These are phyloP conservation scores for Chloroceryle aenea DNA, from an alignment of 2,113 vertebrate genomes.

Conservation along the genomic window DNA sequence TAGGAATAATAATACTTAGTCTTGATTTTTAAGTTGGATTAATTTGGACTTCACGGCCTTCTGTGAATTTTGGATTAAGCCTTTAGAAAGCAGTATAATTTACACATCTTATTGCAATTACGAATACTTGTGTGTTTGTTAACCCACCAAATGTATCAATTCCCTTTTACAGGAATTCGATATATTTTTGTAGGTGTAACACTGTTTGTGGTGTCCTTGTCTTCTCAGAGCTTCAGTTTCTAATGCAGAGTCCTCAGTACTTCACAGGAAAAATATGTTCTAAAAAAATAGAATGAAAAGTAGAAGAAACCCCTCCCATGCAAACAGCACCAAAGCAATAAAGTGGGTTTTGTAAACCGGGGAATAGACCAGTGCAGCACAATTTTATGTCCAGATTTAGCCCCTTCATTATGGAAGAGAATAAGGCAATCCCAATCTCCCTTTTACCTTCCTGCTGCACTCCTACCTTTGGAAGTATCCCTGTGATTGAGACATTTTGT, in stretches of 20 bases:
- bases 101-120: background rate
- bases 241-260: background rate
- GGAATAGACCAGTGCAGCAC: background rate
- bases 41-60: background rate
- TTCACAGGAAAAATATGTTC: background rate
- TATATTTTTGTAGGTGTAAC: background rate
- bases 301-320: background rate
- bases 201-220: background rate
- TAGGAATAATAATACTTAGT: background rate
- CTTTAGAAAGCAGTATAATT: background rate
- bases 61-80: background rate
- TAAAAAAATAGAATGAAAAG: background rate
- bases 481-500: background rate
- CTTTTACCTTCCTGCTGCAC: background rate
- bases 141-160: background rate
- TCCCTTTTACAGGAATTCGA: background rate
- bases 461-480: background rate
- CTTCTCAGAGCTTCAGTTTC: background rate
- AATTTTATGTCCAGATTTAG: background rate
- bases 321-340: background rate
- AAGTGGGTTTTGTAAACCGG: background rate
- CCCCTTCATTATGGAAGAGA: background rate
- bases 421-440: background rate
- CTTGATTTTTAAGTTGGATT: background rate
- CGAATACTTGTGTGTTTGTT: background rate